phyloP scores from a whole-genome alignment of 1,140 invertebrate genomes.

The Probaryconus sp. region DNA sequence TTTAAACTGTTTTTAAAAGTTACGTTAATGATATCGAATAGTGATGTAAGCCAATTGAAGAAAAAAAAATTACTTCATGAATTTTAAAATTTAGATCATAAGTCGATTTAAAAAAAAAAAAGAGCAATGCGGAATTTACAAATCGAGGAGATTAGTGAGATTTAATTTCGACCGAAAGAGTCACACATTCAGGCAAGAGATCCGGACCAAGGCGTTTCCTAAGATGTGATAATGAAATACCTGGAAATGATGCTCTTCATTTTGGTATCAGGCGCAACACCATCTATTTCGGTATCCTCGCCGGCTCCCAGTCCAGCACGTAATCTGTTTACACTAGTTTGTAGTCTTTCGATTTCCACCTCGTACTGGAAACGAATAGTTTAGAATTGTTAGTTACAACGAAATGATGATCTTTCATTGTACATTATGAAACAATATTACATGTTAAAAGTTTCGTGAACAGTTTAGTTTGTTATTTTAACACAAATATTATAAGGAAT shows the following conservation, averaged over 20 bases:
- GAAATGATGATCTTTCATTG: no score
- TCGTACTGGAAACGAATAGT: slow-evolving; percentile 80
- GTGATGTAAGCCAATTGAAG: not conserved
- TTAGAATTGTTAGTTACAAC: slow-evolving; percentile 74
- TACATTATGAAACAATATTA: not conserved
- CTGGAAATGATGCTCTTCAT: slow-evolving; percentile 89
- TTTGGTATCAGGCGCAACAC: slow-evolving; percentile 81
- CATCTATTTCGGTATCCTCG: slow-evolving; percentile 80
- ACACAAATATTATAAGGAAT: no score
- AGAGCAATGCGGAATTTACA: slow-evolving; percentile 14
- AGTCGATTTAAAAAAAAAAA: no score
- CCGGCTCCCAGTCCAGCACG: slow-evolving; percentile 77
- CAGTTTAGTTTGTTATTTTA: slow-evolving; percentile 51
- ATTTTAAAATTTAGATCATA: not conserved
- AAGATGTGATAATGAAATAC: slow-evolving; percentile 76
- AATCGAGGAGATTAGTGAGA: slow-evolving; percentile 21
- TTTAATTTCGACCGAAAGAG: slow-evolving; percentile 41
- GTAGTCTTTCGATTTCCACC: slow-evolving; percentile 88
- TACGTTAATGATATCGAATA: no score
- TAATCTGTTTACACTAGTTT: slow-evolving; percentile 85
- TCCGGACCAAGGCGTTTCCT: slow-evolving; percentile 58
- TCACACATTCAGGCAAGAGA: slow-evolving; percentile 72
- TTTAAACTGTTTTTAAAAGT: slow-evolving; percentile 2
- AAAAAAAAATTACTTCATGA: no score
- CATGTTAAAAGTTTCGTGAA: not conserved